Evolutionary conservation across 2,113 vertebrate species (phyloP).

Genomic region (Oenanthe melanoleuca): DNA sequence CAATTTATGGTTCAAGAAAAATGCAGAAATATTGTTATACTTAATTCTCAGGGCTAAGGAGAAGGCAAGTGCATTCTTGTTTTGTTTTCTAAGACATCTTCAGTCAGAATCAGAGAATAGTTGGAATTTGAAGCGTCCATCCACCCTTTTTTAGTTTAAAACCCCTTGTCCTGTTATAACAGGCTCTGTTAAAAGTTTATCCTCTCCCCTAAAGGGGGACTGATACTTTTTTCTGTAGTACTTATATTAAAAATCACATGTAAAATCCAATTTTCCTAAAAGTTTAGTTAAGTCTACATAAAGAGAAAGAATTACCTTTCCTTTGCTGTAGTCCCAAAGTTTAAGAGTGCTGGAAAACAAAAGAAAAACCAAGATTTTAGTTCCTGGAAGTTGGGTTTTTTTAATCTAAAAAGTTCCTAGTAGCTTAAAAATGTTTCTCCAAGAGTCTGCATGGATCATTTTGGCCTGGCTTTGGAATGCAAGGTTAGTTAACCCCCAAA

Average conservation of each 20-base stretch:
- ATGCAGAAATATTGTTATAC: not conserved
- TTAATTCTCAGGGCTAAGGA: not conserved
- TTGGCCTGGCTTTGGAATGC: not conserved
- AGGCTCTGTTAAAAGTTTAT: not conserved
- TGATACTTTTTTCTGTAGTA: not conserved
- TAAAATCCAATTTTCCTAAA: not conserved
- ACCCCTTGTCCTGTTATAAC: not conserved
- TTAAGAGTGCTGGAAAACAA: slow-evolving; percentile 88
- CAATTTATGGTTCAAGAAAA: not conserved
- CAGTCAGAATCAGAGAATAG: not conserved
- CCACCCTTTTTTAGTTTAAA: not conserved
- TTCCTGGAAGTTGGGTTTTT: not conserved
- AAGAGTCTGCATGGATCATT: not conserved
- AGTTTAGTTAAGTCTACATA: not conserved
- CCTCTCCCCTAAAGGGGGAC: not conserved
- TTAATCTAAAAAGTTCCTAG: not conserved
- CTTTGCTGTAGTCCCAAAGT: slow-evolving; percentile 99
- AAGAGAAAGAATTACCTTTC: slow-evolving; percentile 82
- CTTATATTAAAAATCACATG: not conserved
- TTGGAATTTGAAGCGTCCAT: not conserved
- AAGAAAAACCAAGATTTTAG: not conserved
- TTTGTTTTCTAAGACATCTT: not conserved
- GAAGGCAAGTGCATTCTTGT: not conserved
- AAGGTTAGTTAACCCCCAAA: not conserved
- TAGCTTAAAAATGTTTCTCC: not conserved